Evolutionary conservation across 64 coral and sea anemone species (phyloP).

Genomic region (Stylophora pistillata): DNA sequence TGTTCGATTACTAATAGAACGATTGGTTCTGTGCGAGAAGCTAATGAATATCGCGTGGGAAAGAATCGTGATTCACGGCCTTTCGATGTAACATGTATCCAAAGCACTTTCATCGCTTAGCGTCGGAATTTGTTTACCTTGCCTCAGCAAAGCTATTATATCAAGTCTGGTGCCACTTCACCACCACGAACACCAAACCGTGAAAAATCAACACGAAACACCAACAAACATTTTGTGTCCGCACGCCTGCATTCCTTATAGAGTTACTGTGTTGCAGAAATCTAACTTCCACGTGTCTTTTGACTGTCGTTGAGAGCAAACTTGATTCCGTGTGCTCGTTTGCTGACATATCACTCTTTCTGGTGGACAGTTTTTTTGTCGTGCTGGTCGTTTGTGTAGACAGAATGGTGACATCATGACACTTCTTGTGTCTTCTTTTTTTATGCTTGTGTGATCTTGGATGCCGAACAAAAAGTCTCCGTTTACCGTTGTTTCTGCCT

Average conservation of each 20-base stretch:
- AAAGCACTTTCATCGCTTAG: slow-evolving; percentile 39
- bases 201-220: slow-evolving; percentile 52
- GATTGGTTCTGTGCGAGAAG: not conserved
- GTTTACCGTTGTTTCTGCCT: not conserved
- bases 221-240: slow-evolving; percentile 42
- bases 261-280: slow-evolving; percentile 12
- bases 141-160: slow-evolving; percentile 49
- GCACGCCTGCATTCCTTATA: not conserved
- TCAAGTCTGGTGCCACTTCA: slow-evolving; percentile 69
- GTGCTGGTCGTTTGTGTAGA: not conserved
- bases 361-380: slow-evolving; percentile 6
- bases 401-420: not conserved
- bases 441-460: slow-evolving; percentile 43
- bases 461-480: slow-evolving; percentile 21
- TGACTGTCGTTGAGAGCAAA: not conserved
- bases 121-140: slow-evolving; percentile 59
- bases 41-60: not conserved
- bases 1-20: not conserved
- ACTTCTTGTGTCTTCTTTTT: slow-evolving; percentile 29
- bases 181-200: slow-evolving; percentile 41
- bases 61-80: not conserved
- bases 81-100: slow-evolving; percentile 21
- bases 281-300: not conserved
- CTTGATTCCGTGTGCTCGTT: not conserved
- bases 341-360: not conserved